These are phyloP conservation scores for Rhinogobius similis DNA, from an alignment of 2,113 vertebrate genomes.

Conservation along the genomic window DNA sequence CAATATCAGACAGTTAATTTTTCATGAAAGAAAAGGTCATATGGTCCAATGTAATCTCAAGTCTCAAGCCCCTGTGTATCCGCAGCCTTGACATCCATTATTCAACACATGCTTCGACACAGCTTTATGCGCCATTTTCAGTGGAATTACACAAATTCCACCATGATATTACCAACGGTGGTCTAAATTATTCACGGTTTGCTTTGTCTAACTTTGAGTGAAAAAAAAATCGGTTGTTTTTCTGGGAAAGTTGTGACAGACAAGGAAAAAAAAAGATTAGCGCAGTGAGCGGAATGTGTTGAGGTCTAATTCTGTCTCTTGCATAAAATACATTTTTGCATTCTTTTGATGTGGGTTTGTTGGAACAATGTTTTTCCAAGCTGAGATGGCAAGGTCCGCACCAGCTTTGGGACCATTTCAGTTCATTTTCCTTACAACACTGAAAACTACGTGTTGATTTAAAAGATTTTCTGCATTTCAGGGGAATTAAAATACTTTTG, in stretches of 20 bases:
- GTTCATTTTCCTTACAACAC: constrained; percentile 12
- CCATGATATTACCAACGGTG: constrained; percentile 48
- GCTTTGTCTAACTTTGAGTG: constrained; percentile 26
- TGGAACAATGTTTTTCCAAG: constrained; percentile 4
- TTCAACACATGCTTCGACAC: constrained; percentile 66
- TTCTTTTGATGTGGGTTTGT: constrained; percentile 23
- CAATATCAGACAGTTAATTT: constrained; percentile 75
- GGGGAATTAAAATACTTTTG: constrained; percentile 42
- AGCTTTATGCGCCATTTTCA: constrained; percentile 49
- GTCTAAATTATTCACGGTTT: constrained; percentile 69
- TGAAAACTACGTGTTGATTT: constrained; percentile 13
- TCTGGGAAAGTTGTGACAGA: constrained; percentile 30
- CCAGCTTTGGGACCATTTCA: constrained; percentile 5
- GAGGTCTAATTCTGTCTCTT: constrained; percentile 33
- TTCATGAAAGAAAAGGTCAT: constrained; percentile 78
- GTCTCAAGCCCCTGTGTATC: constrained; percentile 65
- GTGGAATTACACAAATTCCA: constrained; percentile 70
- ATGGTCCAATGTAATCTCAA: constrained; percentile 73
- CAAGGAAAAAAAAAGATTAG: constrained; percentile 5
- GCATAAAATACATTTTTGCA: constrained; percentile 16
- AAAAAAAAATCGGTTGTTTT: constrained; percentile 6
- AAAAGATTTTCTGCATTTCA: constrained; percentile 32
- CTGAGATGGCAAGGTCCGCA: constrained; percentile 15
- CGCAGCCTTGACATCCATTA: constrained; percentile 73
- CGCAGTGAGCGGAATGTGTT: constrained; percentile 8